phyloP scores from a whole-genome alignment of 2,797 vertebrate species.

The Hippocampus kuda region DNA sequence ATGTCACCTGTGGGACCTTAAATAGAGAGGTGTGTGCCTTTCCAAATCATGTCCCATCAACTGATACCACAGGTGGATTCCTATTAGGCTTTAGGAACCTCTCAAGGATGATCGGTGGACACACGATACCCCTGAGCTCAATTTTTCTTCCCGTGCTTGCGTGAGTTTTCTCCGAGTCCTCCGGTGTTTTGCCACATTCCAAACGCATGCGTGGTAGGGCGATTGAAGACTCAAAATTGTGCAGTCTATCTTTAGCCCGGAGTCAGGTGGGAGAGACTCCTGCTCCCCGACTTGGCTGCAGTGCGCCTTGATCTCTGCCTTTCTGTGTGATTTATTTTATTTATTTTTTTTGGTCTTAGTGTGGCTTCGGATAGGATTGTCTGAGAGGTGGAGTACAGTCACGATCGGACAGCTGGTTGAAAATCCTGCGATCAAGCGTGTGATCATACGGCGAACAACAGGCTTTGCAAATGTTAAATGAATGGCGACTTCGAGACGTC shows the following conservation, averaged over 20 bases:
- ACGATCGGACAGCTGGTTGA: background rate
- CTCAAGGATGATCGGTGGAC: too few species aligned
- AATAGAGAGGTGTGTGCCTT: too few species aligned
- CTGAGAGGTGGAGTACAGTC: background rate
- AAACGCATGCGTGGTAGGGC: too few species aligned
- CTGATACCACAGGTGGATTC: too few species aligned
- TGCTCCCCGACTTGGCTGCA: background rate
- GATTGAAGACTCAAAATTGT: background rate
- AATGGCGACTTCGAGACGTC: constrained; percentile 31
- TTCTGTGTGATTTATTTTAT: background rate
- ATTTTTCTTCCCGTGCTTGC: too few species aligned
- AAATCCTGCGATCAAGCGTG: background rate
- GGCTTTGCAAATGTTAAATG: constrained; percentile 40
- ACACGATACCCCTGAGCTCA: too few species aligned
- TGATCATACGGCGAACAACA: constrained; percentile 32
- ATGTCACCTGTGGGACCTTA: too few species aligned
- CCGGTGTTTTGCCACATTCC: too few species aligned
- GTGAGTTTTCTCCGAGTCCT: too few species aligned
- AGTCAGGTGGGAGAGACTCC: background rate
- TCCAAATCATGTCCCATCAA: too few species aligned
- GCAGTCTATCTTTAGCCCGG: background rate
- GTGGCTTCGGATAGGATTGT: background rate
- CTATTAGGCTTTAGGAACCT: too few species aligned
- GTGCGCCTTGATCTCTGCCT: constrained; percentile 22
- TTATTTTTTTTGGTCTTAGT: background rate